A percentile compares a stretch with the other conserved stretches of the same genome.
Conservation (phyloP, 2,888 invertebrate species). For the Drosophila antonietae region DNA sequence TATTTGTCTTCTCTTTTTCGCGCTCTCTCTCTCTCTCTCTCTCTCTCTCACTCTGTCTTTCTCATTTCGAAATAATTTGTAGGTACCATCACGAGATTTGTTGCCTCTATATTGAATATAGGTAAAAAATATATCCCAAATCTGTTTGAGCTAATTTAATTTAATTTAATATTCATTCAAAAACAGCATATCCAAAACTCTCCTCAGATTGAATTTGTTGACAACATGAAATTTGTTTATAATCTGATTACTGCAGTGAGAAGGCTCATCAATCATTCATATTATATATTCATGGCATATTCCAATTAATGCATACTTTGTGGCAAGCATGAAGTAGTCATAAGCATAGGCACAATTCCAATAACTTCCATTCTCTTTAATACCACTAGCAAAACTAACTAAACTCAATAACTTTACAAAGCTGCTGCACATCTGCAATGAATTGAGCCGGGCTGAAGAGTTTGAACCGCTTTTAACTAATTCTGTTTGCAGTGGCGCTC, state of each 20-base stretch:
- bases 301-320: neutral
- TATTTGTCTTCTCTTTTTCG: no score
- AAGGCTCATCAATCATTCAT: neutral
- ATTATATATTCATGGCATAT: neutral
- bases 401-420: neutral
- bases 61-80: no score
- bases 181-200: neutral
- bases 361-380: neutral
- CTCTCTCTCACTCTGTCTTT: no score
- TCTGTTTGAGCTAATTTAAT: neutral
- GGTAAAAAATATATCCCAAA: neutral
- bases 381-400: no score
- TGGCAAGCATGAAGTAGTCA: neutral
- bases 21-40: no score
- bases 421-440: neutral
- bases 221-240: neutral
- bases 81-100: no score
- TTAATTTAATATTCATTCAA: neutral
- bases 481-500: slow-evolving; percentile 20
- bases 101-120: neutral
- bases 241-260: neutral
- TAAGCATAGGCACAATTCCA: neutral
- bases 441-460: neutral
- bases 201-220: neutral
- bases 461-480: slow-evolving; percentile 2